Evolutionary conservation across 2,113 vertebrate species (phyloP).

Genomic region (Arothron firmamentum): DNA sequence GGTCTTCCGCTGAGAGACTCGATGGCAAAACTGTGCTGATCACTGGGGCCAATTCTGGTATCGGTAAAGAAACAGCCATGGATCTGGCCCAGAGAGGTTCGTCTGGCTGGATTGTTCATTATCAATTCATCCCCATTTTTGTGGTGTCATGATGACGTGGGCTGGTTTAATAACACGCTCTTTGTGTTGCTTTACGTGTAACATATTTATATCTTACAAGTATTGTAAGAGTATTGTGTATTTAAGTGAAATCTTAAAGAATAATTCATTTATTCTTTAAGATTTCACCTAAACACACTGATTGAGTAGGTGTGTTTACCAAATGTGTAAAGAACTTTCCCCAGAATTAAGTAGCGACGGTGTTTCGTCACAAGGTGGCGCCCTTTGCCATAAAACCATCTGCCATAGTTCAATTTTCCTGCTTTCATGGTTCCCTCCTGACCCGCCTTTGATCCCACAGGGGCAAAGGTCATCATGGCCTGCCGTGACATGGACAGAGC

Average conservation of each 20-base stretch:
- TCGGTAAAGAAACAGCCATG: conserved; percentile 73
- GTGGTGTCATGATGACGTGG: not conserved
- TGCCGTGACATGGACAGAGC: conserved; percentile 73
- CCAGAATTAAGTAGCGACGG: no score
- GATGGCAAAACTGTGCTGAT: conserved; percentile 68
- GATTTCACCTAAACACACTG: no score
- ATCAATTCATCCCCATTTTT: not conserved
- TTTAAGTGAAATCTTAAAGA: no score
- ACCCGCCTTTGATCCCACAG: conserved; percentile 41
- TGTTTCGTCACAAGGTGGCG: conserved; percentile 18
- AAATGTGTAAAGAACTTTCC: no score
- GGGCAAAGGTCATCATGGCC: conserved; percentile 73
- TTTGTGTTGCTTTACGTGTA: no score
- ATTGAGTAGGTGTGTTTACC: no score
- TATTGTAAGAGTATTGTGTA: no score
- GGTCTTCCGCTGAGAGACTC: conserved; percentile 60
- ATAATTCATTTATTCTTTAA: no score
- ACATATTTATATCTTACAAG: no score
- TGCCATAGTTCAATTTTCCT: not conserved
- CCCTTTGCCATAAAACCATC: conserved; percentile 1
- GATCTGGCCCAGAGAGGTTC: conserved; percentile 74
- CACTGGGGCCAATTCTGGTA: conserved; percentile 75
- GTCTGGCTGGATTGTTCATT: not conserved
- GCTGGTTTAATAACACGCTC: not conserved
- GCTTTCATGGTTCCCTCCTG: not conserved